phyloP scores from a whole-genome alignment of 2,113 vertebrate genomes.

The Gadus chalcogrammus region DNA sequence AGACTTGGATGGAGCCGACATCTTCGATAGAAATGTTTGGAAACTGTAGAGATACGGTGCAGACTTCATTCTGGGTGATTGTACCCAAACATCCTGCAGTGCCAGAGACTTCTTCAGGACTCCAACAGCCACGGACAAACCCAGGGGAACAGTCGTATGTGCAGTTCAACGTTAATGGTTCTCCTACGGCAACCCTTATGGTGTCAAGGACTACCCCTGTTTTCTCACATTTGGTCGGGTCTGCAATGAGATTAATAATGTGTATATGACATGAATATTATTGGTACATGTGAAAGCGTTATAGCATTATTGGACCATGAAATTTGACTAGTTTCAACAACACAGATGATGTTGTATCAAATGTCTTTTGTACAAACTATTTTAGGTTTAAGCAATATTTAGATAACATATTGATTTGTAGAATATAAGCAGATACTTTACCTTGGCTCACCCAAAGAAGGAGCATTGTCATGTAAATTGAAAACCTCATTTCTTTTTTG shows the following conservation, averaged over 20 bases:
- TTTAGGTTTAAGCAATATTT: background rate
- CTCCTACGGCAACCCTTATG: conserved; percentile 41
- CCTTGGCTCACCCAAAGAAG: conserved; percentile 49
- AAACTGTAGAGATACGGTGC: conserved; percentile 44
- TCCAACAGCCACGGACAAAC: conserved; percentile 67
- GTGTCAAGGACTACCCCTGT: conserved; percentile 8
- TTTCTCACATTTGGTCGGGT: conserved; percentile 22
- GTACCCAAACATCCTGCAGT: background rate
- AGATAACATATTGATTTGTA: background rate
- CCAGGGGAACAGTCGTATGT: conserved; percentile 68
- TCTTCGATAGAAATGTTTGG: conserved; percentile 43
- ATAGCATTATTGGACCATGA: too few species aligned
- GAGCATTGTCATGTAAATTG: conserved; percentile 40
- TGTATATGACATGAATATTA: too few species aligned
- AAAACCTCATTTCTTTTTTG: conserved; percentile 9
- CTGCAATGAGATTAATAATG: conserved; percentile 44
- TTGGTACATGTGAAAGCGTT: background rate
- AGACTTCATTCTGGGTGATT: conserved; percentile 20
- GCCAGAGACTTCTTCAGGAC: background rate
- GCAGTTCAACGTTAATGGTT: conserved; percentile 59
- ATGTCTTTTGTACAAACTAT: background rate
- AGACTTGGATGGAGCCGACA: conserved; percentile 53
- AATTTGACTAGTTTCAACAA: too few species aligned
- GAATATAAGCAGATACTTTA: conserved; percentile 30
- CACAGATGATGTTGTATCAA: background rate